Evolutionary conservation across 2,888 invertebrate species (phyloP), one percentile per base, ranked within the genome.

Genomic region (Agrochola lychnidis): DNA sequence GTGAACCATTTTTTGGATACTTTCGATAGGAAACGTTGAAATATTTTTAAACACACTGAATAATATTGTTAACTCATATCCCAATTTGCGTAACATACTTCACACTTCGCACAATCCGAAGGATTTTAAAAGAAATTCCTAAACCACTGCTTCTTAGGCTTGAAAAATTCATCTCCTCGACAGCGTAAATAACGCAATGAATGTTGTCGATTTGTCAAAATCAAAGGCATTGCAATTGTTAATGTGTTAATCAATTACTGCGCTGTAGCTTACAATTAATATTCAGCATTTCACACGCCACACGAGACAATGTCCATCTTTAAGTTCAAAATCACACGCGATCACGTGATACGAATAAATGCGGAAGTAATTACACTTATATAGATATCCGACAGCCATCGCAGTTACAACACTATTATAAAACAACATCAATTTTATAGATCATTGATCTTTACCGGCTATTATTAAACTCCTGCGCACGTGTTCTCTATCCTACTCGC

Each of bases 361-460:
- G 40, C 79, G 79, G 76, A 79, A 76, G 81, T 67, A 74, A 74
- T 73, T 5, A 53, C 22, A 81, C n/a, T 67, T 71, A 74, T 79
- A 74, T 83, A 62, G 56, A 4, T 79, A 76, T 72, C 78, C 67
- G 70, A 73, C 66, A 78, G 48, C 69, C 68, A 69, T 51, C 67
- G 42, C 63, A 73, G 78, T 66, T 71, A 73, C 86, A 84, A 70
- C 88, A 83, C 85, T 88, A 81, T 57, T 57, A 82, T 79, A 83
- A 81, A 82, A 89, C 71, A 82, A 78, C 86, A 84, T 85, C 64
- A 80, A 89, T 87, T 89, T 89, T 84, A 89, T 89, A 89, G 90
- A 89, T 87, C 89, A 89, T 89, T 89, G 89, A 89, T 89, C 90
- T 89, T 89, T 79, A 69, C 77, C 79, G 73, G 67, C 88, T 89